Conservation (phyloP, 2,113 vertebrate genomes). For the Oncorhynchus tshawytscha region DNA sequence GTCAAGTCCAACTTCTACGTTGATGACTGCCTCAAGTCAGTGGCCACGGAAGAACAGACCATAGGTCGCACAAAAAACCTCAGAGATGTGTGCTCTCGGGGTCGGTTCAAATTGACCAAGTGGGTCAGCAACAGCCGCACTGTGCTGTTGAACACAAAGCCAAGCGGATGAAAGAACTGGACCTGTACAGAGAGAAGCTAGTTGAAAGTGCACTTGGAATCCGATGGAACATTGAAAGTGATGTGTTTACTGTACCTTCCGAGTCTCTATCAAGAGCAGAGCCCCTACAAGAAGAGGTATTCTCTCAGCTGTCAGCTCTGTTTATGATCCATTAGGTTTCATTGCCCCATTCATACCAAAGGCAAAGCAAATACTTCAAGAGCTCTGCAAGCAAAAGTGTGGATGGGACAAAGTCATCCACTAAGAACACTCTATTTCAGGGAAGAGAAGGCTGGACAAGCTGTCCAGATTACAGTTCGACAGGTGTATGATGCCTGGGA, state of each 20-base stretch:
- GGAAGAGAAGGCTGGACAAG: background rate
- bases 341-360: conserved; percentile 9
- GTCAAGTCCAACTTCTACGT: conserved; percentile 17
- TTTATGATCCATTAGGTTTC: conserved; percentile 6
- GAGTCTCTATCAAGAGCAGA: too few relatives aligned
- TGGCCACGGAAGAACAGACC: background rate
- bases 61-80: background rate
- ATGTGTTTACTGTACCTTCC: too few relatives aligned
- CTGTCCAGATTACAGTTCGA: background rate
- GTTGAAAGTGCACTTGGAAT: too few relatives aligned
- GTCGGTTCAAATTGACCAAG: conserved; percentile 12
- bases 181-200: background rate
- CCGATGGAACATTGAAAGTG: too few relatives aligned
- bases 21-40: conserved; percentile 4
- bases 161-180: background rate
- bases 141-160: background rate
- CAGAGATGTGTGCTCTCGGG: background rate
- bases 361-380: conserved; percentile 17
- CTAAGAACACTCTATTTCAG: background rate
- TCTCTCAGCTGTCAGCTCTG: too few relatives aligned
- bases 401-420: conserved; percentile 4
- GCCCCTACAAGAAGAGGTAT: too few relatives aligned
- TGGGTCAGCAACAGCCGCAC: conserved; percentile 2
- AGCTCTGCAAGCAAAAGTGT: conserved; percentile 9
- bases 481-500: background rate